A percentile compares a stretch with the other conserved stretches of the same genome.
phyloP scores from a whole-genome alignment of 2,797 vertebrate species.

The Siniperca obscura region DNA sequence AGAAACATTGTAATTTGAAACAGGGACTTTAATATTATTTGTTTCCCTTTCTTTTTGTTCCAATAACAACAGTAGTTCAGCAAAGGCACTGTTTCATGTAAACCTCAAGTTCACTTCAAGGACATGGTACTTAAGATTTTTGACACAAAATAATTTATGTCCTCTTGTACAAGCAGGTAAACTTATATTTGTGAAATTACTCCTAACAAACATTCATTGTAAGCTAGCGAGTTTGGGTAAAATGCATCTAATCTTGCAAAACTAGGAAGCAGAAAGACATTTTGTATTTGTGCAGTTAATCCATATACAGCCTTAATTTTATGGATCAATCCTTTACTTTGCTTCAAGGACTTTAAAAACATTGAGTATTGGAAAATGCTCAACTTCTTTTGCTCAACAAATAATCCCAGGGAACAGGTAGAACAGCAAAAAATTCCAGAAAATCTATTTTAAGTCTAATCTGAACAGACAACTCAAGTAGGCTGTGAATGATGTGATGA shows the following conservation, averaged over 20 bases:
- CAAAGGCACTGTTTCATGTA: background rate
- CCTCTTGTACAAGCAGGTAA: background rate
- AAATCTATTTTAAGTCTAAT: background rate
- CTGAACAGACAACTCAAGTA: background rate
- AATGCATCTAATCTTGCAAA: background rate
- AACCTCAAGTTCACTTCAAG: slow-evolving; percentile 10
- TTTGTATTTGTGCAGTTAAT: background rate
- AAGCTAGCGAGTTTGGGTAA: background rate
- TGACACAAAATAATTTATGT: background rate
- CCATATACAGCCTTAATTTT: background rate
- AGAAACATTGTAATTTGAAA: background rate
- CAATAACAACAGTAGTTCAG: background rate
- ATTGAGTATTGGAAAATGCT: background rate
- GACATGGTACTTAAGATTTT: background rate
- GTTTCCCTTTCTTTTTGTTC: background rate
- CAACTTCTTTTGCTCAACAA: background rate
- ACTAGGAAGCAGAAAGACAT: background rate
- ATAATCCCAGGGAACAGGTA: background rate
- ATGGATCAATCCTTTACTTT: background rate
- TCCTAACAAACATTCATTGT: background rate
- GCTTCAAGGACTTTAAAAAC: background rate
- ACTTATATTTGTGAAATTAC: background rate
- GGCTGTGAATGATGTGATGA: background rate
- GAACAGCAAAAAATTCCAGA: background rate
- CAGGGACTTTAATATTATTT: background rate